Conservation (phyloP, 2,888 invertebrate species). For the Polyploca ridens region DNA sequence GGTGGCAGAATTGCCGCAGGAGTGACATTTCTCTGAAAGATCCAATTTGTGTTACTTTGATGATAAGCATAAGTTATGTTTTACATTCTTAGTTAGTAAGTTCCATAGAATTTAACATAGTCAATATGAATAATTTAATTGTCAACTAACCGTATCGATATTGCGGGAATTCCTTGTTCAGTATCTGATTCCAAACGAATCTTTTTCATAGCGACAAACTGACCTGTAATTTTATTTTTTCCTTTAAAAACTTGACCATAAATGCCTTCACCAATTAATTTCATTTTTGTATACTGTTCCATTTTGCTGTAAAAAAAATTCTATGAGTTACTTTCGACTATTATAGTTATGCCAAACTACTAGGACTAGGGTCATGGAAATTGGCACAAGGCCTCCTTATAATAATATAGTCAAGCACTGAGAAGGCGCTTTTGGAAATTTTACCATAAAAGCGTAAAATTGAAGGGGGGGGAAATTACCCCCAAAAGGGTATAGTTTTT, state of each 20-base stretch:
- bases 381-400: too few relatives aligned
- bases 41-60: slow-evolving; percentile 1
- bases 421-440: too few relatives aligned
- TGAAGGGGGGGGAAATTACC: too few relatives aligned
- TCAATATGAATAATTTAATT: neutral
- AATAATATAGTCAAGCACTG: too few relatives aligned
- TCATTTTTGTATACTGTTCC: slow-evolving; percentile 97
- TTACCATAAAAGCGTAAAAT: too few relatives aligned
- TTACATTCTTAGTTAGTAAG: slow-evolving; percentile 9
- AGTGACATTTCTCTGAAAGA: slow-evolving; percentile 94
- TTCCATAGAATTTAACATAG: neutral
- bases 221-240: slow-evolving; percentile 93
- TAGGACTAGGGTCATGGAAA: too few relatives aligned
- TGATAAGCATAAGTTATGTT: slow-evolving; percentile 31
- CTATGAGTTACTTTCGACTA: too few relatives aligned
- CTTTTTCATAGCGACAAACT: slow-evolving; percentile 98
- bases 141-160: slow-evolving; percentile 90
- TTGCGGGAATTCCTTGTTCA: slow-evolving; percentile 98
- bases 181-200: slow-evolving; percentile 97
- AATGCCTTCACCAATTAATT: slow-evolving; percentile 99
- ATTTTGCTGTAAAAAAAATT: slow-evolving; percentile 82
- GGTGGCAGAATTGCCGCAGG: slow-evolving; percentile 96
- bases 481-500: too few relatives aligned
- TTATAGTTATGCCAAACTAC: too few relatives aligned
- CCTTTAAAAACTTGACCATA: slow-evolving; percentile 99